phyloP scores from a whole-genome alignment of 1,140 invertebrate genomes.

The Macrotrachela quadricornifera region DNA sequence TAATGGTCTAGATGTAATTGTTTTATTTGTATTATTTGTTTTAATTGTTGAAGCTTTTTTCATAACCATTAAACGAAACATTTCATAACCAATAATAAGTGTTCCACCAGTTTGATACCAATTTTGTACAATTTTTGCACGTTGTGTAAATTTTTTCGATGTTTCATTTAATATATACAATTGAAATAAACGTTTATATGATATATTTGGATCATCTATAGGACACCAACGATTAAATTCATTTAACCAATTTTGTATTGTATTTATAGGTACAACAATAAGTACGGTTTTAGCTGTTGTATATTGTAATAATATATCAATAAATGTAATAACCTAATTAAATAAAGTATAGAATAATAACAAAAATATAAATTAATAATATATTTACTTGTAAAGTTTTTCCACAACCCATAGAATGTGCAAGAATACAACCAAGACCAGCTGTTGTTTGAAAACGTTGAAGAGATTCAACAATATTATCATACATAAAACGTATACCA shows the following conservation, averaged over 20 bases:
- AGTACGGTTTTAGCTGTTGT: slow-evolving; percentile 68
- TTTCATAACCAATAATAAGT: slow-evolving; percentile 85
- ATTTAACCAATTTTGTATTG: slow-evolving; percentile 86
- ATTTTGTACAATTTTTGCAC: slow-evolving; percentile 38
- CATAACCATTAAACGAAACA: slow-evolving; percentile 59
- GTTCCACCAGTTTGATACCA: slow-evolving; percentile 78
- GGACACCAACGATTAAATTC: slow-evolving; percentile 94
- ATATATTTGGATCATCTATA: slow-evolving; percentile 17
- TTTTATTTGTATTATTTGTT: too few relatives aligned
- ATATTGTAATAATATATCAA: slow-evolving; percentile 74
- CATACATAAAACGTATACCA: slow-evolving; percentile 79
- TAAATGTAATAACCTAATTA: slow-evolving; percentile 55
- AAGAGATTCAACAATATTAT: slow-evolving; percentile 79
- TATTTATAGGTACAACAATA: slow-evolving; percentile 96
- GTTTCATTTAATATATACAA: slow-evolving; percentile 76
- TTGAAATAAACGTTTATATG: slow-evolving; percentile 51
- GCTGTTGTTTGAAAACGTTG: slow-evolving; percentile 56
- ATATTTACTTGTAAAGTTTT: slow-evolving; percentile 60
- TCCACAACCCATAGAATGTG: slow-evolving; percentile 97
- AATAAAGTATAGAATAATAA: too few relatives aligned
- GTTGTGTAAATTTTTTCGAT: slow-evolving; percentile 64
- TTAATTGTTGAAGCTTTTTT: slow-evolving; percentile 10
- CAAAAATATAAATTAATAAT: too few relatives aligned
- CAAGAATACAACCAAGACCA: slow-evolving; percentile 88
- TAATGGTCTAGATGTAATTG: too few relatives aligned